Evolutionary conservation across 1,140 invertebrate genomes (phyloP).

Genomic region (Ceratosolen solmsi): DNA sequence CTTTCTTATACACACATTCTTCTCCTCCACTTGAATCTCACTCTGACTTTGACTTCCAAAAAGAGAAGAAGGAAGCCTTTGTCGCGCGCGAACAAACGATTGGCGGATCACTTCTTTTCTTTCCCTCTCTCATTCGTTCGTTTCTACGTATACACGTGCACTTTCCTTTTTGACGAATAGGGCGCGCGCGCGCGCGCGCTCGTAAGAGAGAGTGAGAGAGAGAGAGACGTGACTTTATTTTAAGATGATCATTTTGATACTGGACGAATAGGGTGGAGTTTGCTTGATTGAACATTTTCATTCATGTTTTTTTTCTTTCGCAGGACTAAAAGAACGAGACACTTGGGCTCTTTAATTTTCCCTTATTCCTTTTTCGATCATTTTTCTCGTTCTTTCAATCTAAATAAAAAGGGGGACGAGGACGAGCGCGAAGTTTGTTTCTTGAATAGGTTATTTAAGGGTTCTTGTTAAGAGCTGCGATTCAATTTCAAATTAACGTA

Average conservation of each 20-base stretch:
- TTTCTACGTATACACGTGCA: not conserved
- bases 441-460: slow-evolving; percentile 41
- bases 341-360: slow-evolving; percentile 27
- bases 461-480: slow-evolving; percentile 15
- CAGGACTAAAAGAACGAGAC: not conserved
- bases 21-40: slow-evolving; percentile 12
- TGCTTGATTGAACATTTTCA: slow-evolving; percentile 46
- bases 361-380: not conserved
- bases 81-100: slow-evolving; percentile 48
- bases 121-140: not conserved
- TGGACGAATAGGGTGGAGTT: not conserved
- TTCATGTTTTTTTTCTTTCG: slow-evolving; percentile 27
- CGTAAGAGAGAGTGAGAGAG: slow-evolving; percentile 10
- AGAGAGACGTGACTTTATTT: slow-evolving; percentile 35
- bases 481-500: slow-evolving; percentile 48
- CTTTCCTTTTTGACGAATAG: slow-evolving; percentile 31
- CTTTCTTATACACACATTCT: not conserved
- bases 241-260: slow-evolving; percentile 44
- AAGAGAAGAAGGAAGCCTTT: slow-evolving; percentile 42
- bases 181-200: slow-evolving; percentile 2
- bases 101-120: slow-evolving; percentile 29
- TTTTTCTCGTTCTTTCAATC: not conserved
- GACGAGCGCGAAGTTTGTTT: slow-evolving; percentile 1
- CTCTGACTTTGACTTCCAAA: not conserved
- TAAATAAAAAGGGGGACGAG: not conserved